These are phyloP conservation scores for Cotesia glomerata DNA, from an alignment of 1,140 invertebrate genomes.

Conservation along the genomic window DNA sequence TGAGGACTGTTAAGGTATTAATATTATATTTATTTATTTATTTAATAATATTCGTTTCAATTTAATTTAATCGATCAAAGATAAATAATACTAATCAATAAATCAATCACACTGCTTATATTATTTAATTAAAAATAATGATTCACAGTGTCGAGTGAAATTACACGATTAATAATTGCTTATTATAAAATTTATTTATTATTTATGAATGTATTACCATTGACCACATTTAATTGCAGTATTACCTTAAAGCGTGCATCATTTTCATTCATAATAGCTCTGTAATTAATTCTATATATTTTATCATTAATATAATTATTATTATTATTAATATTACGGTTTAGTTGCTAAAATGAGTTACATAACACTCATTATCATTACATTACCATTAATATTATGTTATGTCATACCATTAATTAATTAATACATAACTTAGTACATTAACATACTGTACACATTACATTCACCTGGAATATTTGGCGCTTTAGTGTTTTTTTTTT, in stretches of 20 bases:
- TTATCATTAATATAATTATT: conserved; percentile 41
- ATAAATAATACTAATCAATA: too few species aligned
- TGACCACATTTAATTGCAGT: conserved; percentile 2
- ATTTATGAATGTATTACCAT: too few species aligned
- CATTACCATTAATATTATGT: conserved; percentile 46
- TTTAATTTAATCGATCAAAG: too few species aligned
- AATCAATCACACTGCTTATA: too few species aligned
- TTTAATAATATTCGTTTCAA: too few species aligned
- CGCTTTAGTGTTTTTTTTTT: conserved; percentile 25
- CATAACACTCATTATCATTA: conserved; percentile 47
- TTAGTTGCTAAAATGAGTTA: conserved; percentile 43
- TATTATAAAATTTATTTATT: too few species aligned
- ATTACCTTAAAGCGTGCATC: conserved; percentile 31
- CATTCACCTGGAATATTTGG: conserved; percentile 48
- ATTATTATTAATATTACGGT: conserved; percentile 47
- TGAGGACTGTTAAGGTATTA: background rate
- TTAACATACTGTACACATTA: conserved; percentile 52
- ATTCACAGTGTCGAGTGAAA: too few species aligned
- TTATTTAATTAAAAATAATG: too few species aligned
- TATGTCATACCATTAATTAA: conserved; percentile 36
- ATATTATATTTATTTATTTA: too few species aligned
- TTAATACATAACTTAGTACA: conserved; percentile 53
- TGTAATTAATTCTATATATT: conserved; percentile 35
- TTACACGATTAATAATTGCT: too few species aligned
- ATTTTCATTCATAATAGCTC: conserved; percentile 41